Conservation (phyloP, 2,797 vertebrate species). For the Bradypodion pumilum region DNA sequence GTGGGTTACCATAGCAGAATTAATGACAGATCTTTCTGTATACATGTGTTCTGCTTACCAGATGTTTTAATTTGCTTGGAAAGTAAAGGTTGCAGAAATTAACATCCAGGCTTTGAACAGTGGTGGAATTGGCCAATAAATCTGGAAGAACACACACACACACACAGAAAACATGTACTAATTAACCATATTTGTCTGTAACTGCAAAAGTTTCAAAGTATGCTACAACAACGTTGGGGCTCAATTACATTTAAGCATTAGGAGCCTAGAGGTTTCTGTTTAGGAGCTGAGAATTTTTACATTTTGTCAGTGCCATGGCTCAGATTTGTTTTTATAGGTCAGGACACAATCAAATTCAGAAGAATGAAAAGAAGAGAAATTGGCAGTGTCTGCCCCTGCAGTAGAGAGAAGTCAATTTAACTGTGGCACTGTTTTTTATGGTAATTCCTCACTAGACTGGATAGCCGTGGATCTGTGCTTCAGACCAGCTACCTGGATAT, state of each 20-base stretch:
- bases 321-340: too few relatives aligned
- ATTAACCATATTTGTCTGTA: background rate
- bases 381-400: too few relatives aligned
- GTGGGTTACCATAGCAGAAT: too few relatives aligned
- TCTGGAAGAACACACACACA: background rate
- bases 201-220: background rate
- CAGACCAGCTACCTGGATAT: too few relatives aligned
- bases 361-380: too few relatives aligned
- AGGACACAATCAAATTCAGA: too few relatives aligned
- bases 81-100: background rate
- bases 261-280: background rate
- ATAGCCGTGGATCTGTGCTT: too few relatives aligned
- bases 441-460: too few relatives aligned
- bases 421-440: too few relatives aligned
- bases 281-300: background rate
- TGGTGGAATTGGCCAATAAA: background rate
- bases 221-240: background rate
- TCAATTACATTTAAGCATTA: background rate
- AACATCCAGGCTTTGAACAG: background rate
- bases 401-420: too few relatives aligned
- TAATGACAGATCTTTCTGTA: background rate
- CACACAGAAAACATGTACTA: background rate
- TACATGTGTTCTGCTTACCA: background rate
- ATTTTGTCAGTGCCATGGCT: background rate
- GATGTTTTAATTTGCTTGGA: background rate